phyloP scores from a whole-genome alignment of 2,113 vertebrate genomes.

The Catharus bicknelli region DNA sequence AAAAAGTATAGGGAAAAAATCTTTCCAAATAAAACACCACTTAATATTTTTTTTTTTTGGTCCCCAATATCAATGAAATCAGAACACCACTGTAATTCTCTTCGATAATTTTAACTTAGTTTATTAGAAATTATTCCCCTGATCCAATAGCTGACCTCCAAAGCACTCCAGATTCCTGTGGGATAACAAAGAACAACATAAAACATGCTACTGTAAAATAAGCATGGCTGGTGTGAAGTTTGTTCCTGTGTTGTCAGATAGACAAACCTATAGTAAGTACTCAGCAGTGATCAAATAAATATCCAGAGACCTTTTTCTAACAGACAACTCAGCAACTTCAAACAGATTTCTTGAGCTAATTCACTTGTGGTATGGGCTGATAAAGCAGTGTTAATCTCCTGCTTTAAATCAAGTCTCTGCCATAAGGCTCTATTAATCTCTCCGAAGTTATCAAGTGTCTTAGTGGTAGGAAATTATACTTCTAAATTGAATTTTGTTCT shows the following conservation, averaged over 20 bases:
- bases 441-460: slow-evolving; percentile 67
- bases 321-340: slow-evolving; percentile 74
- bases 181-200: slow-evolving; percentile 65
- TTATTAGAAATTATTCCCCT: slow-evolving; percentile 54
- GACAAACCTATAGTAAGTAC: slow-evolving; percentile 41
- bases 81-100: slow-evolving; percentile 37
- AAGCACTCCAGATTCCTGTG: slow-evolving; percentile 50
- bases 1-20: background rate
- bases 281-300: slow-evolving; percentile 70
- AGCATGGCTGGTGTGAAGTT: slow-evolving; percentile 32
- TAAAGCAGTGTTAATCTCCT: slow-evolving; percentile 73
- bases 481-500: slow-evolving; percentile 76
- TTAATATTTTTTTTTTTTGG: slow-evolving; percentile 17
- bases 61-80: slow-evolving; percentile 35
- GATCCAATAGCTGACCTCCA: slow-evolving; percentile 46
- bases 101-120: slow-evolving; percentile 64
- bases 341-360: slow-evolving; percentile 67
- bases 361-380: slow-evolving; percentile 52
- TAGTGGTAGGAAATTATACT: slow-evolving; percentile 73
- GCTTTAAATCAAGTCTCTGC: slow-evolving; percentile 75
- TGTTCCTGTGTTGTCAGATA: slow-evolving; percentile 41
- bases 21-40: slow-evolving; percentile 53
- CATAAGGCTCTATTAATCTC: slow-evolving; percentile 73
- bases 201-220: slow-evolving; percentile 64
- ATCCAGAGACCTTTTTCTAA: slow-evolving; percentile 58